Evolutionary conservation across 30 jellyfish, hydroid and myxozoan genomes (phyloP), one percentile per base, ranked within the genome.

Genomic region (Aurelia aurita complex sp. Pacific): DNA sequence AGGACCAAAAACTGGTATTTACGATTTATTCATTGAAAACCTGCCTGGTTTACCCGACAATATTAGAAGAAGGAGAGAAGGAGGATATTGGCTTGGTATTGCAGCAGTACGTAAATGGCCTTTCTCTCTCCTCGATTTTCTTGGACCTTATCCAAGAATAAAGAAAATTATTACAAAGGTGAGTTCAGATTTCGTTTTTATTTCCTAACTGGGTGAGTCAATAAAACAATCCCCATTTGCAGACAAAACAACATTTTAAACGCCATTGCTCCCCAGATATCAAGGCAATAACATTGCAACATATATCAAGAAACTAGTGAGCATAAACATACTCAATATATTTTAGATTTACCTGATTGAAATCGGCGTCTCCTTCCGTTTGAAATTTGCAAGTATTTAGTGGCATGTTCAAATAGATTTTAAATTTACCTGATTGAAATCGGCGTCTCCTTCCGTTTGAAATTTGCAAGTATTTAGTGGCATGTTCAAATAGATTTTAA

Each of bases 1-100:
- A 79, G 99, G 99, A 15, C 81, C 91, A 53, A 85, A 86, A 69
- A 85, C 93, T 55, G 99, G 99, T 4, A 69, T 94, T 43, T 94
- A 94, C 78, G 99, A 94, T 74, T 73, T 94, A 12, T 94, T 94
- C 70, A 70, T 46, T 36, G 99, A 94, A 61, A 94, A 94, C 73
- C 95, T 94, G 3, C 99, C 99, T 36, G 99, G 99, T 1, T 69
- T 80, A 64, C 99, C 99, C 19, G 99, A 94, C 90, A 94, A 94
- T 77, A 94, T 94, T 0, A 67, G 99, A 61, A 53, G 91, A 4
- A 73, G 92, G 3, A 85, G 65, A 40, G 96, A 81, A 33, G 97
- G 99, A 3, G 99, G 99, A 40, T 94, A 94, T 71, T 94, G 99
- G 99, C 92, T 94, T 62, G 99, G 97, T 7, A 34, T 94, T 64